These are phyloP conservation scores for Temnothorax nylanderi DNA, from an alignment of 1,140 invertebrate species.

Conservation along the genomic window DNA sequence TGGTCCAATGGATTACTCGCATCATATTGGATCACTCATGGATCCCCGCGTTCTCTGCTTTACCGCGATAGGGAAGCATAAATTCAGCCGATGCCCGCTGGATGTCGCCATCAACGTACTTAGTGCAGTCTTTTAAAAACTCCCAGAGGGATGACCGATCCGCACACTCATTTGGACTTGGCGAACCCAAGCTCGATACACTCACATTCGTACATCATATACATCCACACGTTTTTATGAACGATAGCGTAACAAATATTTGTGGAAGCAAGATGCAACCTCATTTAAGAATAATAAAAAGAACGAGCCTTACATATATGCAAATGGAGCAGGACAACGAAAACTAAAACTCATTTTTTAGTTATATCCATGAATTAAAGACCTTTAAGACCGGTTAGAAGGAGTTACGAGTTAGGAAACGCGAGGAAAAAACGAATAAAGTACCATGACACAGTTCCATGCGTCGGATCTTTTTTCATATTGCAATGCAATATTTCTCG, in stretches of 20 bases:
- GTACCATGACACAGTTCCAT: background rate
- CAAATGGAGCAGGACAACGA: background rate
- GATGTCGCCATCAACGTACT: slow-evolving; percentile 65
- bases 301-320: background rate
- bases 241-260: background rate
- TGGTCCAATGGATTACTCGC: background rate
- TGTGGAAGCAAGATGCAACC: background rate
- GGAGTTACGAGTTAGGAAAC: background rate
- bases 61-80: background rate
- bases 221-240: background rate
- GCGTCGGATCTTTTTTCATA: background rate
- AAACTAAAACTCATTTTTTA: background rate
- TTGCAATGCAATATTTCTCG: background rate
- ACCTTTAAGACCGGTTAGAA: background rate
- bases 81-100: slow-evolving; percentile 52
- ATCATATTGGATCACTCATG: background rate
- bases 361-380: background rate
- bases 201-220: background rate
- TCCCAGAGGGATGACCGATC: background rate
- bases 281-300: background rate
- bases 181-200: background rate
- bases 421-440: background rate
- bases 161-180: background rate
- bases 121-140: background rate
- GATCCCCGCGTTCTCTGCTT: background rate